phyloP scores from a whole-genome alignment of 2,888 invertebrate species.

The Sminthurides aquaticus region DNA sequence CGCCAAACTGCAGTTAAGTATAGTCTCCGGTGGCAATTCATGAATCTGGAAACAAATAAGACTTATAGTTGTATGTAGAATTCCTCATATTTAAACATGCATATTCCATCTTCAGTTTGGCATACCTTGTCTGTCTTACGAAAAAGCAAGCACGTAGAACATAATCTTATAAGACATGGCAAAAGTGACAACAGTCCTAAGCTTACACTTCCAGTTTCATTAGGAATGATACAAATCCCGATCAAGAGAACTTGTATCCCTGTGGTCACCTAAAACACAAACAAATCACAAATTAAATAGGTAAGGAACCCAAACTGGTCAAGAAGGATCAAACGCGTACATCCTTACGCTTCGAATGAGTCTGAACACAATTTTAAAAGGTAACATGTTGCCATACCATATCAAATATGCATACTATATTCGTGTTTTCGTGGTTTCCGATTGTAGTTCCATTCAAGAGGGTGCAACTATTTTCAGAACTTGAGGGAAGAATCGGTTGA shows the following conservation, averaged over 20 bases:
- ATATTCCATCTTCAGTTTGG: neutral
- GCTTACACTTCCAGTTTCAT: neutral
- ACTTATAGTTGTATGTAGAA: neutral
- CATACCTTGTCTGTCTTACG: conserved; percentile 3
- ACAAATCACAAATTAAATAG: too few relatives aligned
- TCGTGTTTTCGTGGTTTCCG: neutral
- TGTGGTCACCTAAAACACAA: conserved; percentile 6
- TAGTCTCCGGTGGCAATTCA: neutral
- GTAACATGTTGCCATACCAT: neutral
- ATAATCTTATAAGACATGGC: conserved; percentile 5
- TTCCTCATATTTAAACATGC: neutral
- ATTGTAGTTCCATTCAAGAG: neutral
- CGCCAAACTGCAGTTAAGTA: neutral
- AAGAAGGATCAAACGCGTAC: too few relatives aligned
- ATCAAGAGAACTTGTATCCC: conserved; percentile 1
- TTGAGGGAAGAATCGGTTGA: too few relatives aligned
- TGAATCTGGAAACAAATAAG: neutral
- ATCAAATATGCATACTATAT: neutral
- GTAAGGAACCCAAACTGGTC: too few relatives aligned
- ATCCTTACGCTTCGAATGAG: neutral
- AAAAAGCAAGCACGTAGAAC: neutral
- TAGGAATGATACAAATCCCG: neutral
- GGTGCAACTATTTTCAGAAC: too few relatives aligned
- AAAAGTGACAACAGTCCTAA: neutral
- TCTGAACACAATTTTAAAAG: neutral